Base-by-base conservation (phyloP, 2,113 vertebrate genomes). In the Nerophis ophidion region DNA sequence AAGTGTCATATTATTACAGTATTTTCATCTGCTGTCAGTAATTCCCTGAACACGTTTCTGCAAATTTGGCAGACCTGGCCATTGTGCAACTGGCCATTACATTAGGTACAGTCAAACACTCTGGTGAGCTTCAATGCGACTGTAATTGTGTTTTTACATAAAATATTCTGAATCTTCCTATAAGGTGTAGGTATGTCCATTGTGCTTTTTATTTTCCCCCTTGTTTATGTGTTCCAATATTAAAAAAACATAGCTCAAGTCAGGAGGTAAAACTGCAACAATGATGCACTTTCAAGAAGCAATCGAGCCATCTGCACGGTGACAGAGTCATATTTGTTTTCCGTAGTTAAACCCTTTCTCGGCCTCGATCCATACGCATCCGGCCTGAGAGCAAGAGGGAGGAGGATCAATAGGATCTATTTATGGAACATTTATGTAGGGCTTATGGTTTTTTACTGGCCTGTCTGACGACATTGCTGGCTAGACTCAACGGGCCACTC, bases 321-420 rank as follows among this genome's bases (percentile, higher is more conserved):
- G 57, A 36, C n/a, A 59, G 19, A 60, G 49, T 53, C 42, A 1
- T 70, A 60, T 67, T 72, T 61, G 60, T 72, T 66, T 59, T 55
- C 62, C 70, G 68, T 72, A 76, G 72, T 82, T 71, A 74, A 61
- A 63, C 34, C 35, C 50, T n/a, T 38, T 60, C 42, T 72, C 64
- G 36, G 49, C 68, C 75, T 74, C 47, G 65, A 66, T 81, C 77
- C 59, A 66, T 73, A 68, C 17, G 35, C 60, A 65, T 83, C 75
- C 52, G 44, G 71, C 47, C 56, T 0, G 15, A 62, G 38, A 7
- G 40, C 0, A 16, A 35, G 11, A 33, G 14, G 62, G 52, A 54
- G 74, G 54, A 35, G 63, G 63, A 76, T 85, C 53, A 48, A 79
- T 81, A 60, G 52, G 19, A 50, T 77, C 82, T 89, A 88, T 89